Evolutionary conservation across 2,113 vertebrate genomes (phyloP), one percentile per base, ranked within the genome.

Genomic region (Callithrix jacchus): DNA sequence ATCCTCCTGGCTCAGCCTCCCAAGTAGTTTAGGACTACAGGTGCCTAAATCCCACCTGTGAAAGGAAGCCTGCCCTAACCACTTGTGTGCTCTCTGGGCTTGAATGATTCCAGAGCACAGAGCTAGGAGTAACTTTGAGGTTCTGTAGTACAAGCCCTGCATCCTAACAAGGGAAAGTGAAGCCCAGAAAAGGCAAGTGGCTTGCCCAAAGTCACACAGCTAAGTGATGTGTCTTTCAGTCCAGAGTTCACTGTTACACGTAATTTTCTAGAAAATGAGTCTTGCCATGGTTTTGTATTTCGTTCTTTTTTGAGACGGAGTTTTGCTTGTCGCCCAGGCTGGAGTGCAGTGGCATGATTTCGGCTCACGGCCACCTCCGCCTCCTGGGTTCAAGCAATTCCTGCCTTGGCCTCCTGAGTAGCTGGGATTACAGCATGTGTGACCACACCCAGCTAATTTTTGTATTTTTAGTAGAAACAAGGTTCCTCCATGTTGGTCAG

Each of bases 131-230:
- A 80, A 86, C 64, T 66, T 40, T 47, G 64, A 58, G 37, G 64
- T 40, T 58, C 81, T 7, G 8, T 1, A 54, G 9, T 58, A 20
- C 7, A 42, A 42, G 17, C 37, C 8, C 17, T 47, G 20, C 3
- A 21, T 81, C 27, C 71, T n/a, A 37, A 27, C 40, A 70, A 61
- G 13, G 30, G 23, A 85, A 42, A 68, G 25, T 3, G 47, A 88
- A 86, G 89, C 37, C 76, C 89, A 96, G 71, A 76, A 85, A 76
- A 92, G 88, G 56, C 27, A 42, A 76, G 47, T 37, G 77, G 49
- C 86, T 71, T 88, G 37, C 16, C 35, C 56, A 47, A 73, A 54
- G 71, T 82, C 89, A 68, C 66, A 91, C n/a, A 79, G 54, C 25
- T 37, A 61, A 17, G 1, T 23, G 83, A 21, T 7, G n/a, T 54